A percentile compares a stretch with the other conserved stretches of the same genome.
Evolutionary conservation across 2,888 invertebrate genomes (phyloP).

Genomic region (Monochamus alternatus): DNA sequence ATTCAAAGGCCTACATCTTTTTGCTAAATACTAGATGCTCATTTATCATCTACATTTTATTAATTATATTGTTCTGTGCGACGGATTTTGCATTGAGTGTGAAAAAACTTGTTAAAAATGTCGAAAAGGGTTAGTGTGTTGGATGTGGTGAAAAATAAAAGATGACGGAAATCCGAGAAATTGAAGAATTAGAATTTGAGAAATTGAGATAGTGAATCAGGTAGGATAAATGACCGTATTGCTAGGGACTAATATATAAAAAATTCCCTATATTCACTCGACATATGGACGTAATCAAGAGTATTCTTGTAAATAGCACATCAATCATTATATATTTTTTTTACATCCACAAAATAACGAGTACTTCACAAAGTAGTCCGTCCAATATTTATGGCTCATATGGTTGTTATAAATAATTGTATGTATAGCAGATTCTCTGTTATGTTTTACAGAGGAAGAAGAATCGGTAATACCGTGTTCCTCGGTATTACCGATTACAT

Average conservation of each 20-base stretch:
- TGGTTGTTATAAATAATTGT: constrained; percentile 9
- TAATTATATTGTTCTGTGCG: too few relatives aligned
- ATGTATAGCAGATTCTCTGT: background rate
- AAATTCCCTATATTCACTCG: background rate
- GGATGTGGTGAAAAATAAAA: constrained; percentile 8
- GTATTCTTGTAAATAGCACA: constrained; percentile 13
- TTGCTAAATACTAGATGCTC: too few relatives aligned
- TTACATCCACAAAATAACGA: background rate
- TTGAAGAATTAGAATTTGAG: constrained; percentile 2
- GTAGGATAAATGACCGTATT: constrained; percentile 6
- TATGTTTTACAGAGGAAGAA: too few relatives aligned
- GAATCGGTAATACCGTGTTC: too few relatives aligned
- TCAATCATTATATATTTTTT: background rate
- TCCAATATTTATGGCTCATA: constrained; percentile 4
- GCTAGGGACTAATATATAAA: background rate
- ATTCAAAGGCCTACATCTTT: too few relatives aligned
- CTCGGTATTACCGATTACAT: too few relatives aligned
- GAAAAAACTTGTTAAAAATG: constrained; percentile 3
- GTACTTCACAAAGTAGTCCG: background rate
- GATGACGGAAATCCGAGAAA: background rate
- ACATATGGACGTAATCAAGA: constrained; percentile 3
- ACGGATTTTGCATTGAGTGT: too few relatives aligned
- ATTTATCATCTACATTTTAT: too few relatives aligned
- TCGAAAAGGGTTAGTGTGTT: constrained; percentile 8
- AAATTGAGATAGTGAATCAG: constrained; percentile 15